Percentiles rank a stretch among this genome's conserved stretches.
These are phyloP conservation scores for Mechanitis mazaeus DNA, from an alignment of 2,888 invertebrate species.

Conservation along the genomic window DNA sequence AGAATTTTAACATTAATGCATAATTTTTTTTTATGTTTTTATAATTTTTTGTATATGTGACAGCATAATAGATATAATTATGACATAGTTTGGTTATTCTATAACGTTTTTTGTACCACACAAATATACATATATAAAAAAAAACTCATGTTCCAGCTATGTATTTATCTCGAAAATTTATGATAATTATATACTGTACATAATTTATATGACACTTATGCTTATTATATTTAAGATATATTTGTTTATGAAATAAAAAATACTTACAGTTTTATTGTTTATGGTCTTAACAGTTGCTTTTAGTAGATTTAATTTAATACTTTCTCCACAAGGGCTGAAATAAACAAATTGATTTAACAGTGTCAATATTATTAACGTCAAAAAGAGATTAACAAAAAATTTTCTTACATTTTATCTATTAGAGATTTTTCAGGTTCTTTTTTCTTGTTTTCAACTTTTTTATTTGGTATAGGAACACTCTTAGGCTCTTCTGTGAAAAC, in stretches of 20 bases:
- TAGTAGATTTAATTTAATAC: conserved; percentile 69
- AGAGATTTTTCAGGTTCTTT: conserved; percentile 62
- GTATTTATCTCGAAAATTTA: no score
- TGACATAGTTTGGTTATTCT: no score
- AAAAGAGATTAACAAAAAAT: neutral
- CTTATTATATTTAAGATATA: no score
- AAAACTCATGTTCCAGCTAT: no score
- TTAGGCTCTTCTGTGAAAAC: conserved; percentile 85
- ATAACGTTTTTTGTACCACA: no score
- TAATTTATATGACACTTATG: no score
- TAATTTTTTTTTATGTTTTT: no score
- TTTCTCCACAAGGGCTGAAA: conserved; percentile 58
- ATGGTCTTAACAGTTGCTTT: conserved; percentile 54
- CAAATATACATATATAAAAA: no score
- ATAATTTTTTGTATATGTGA: no score
- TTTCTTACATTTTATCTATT: conserved; percentile 57
- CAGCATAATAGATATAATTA: no score
- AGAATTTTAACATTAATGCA: conserved; percentile 1
- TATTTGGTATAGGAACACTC: conserved; percentile 66
- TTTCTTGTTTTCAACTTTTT: conserved; percentile 70
- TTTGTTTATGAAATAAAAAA: neutral
- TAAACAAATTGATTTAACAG: conserved; percentile 24
- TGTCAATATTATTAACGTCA: no score
- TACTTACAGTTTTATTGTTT: conserved; percentile 58
- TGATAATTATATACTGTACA: no score